phyloP scores from a whole-genome alignment of 2,113 vertebrate genomes.

The Heterotis niloticus region DNA sequence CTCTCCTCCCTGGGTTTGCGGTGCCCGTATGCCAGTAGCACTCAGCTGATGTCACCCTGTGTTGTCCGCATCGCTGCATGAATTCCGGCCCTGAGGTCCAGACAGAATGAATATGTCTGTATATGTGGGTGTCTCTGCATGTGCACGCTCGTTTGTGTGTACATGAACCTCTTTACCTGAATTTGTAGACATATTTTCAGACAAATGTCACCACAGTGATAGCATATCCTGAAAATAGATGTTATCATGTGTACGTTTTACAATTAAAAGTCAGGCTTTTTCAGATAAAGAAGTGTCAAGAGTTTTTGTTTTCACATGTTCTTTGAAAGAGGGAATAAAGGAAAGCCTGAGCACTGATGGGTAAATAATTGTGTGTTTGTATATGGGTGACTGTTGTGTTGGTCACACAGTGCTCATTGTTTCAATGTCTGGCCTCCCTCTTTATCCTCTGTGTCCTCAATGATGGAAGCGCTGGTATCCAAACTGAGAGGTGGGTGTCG shows the following conservation, averaged over 20 bases:
- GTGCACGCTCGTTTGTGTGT: background rate
- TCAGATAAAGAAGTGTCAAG: too few relatives aligned
- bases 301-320: too few relatives aligned
- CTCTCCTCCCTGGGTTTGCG: background rate
- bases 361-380: too few relatives aligned
- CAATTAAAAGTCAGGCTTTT: too few relatives aligned
- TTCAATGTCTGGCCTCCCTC: constrained; percentile 19
- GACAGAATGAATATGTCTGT: too few relatives aligned
- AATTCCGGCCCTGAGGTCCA: background rate
- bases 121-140: background rate
- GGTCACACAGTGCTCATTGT: constrained; percentile 24
- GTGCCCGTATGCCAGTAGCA: background rate
- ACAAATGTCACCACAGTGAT: too few relatives aligned
- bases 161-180: too few relatives aligned
- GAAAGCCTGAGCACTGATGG: too few relatives aligned
- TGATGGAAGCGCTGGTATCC: constrained; percentile 45
- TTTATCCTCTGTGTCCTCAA: constrained; percentile 27
- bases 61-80: background rate
- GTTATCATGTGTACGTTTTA: too few relatives aligned
- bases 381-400: background rate
- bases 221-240: too few relatives aligned
- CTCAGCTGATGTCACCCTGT: background rate
- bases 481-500: constrained; percentile 63
- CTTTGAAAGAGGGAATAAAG: too few relatives aligned
- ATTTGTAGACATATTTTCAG: too few relatives aligned